Conservation (phyloP, 2,888 invertebrate genomes). For the Calliopum simillimum region DNA sequence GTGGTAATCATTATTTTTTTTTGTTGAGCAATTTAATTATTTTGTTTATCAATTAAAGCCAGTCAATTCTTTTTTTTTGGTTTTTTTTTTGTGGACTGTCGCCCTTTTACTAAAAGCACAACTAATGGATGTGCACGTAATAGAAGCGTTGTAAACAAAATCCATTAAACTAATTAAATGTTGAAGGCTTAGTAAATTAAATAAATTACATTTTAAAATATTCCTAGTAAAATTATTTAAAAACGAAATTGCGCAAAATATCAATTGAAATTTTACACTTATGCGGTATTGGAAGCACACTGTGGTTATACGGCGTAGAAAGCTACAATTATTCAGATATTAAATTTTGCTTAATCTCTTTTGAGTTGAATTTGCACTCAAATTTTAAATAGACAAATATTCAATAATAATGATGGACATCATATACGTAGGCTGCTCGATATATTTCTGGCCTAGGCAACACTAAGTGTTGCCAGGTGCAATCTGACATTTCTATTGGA, state of each 20-base stretch:
- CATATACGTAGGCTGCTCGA: no score
- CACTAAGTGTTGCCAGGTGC: no score
- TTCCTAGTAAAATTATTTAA: no score
- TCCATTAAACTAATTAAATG: slow-evolving; percentile 25
- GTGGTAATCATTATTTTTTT: no score
- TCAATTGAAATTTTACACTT: background rate
- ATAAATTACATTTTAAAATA: background rate
- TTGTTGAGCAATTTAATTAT: slow-evolving; percentile 29
- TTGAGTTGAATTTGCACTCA: no score
- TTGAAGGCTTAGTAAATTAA: slow-evolving; percentile 16
- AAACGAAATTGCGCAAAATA: background rate
- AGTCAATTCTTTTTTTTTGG: background rate
- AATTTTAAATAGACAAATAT: no score
- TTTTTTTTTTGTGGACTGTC: background rate
- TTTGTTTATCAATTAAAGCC: slow-evolving; percentile 15
- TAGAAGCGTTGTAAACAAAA: slow-evolving; percentile 18
- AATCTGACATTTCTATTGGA: no score
- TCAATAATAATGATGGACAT: no score
- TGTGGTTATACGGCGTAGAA: no score
- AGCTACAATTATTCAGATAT: no score
- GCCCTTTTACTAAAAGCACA: background rate
- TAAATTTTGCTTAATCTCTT: no score
- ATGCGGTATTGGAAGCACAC: background rate
- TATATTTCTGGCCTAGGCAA: no score
- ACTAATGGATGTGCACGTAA: background rate